Evolutionary conservation across 2,888 invertebrate genomes (phyloP), one percentile per base, ranked within the genome.

Genomic region (Caenorhabditis becei): DNA sequence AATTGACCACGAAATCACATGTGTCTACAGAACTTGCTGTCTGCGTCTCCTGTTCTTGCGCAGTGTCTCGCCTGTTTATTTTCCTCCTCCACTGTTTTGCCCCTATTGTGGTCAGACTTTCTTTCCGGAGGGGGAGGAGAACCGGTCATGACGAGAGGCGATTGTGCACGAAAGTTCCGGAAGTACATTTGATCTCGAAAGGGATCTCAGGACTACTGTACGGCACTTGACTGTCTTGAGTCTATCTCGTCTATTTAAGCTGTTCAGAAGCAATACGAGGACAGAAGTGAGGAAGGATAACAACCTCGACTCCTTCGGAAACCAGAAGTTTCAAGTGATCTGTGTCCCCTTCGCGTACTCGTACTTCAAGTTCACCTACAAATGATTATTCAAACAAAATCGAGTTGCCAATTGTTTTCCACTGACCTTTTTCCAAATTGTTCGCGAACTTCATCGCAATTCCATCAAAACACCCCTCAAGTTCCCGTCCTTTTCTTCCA

Each of bases 1-100:
- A 32, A 32, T 32, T 56, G 62, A 53, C 49, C 72, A 63, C 66
- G 37, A 35, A 65, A 49, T 71, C 56, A 54, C 67, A 56, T 56
- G 59, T 74, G 65, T 66, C 66, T 66, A 74, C 74, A 74, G 49
- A 63, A 74, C 66, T 23, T 24, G 24, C 32, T 5, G 14, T 54
- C 54, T 74, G 41, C 53, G 74, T 41, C 47, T 63, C 63, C 18
- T 20, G 20, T n/a, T 20, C 23, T 26, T 28, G 20, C 47, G 16
- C 32, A 18, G 16, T 75, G 32, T 67, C 28, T 72, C 37, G 44
- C 58, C 56, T 77, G 54, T 77, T 67, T 71, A 26, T 66, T 71
- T 56, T 75, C 62, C n/a, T 54, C 24, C 35, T 28, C 53, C 41
- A 23, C 53, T 54, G 23, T 71, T 37, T 5, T 65, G 49, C 18